Conservation (phyloP, 2,888 invertebrate species). For the Coenonympha arcania region DNA sequence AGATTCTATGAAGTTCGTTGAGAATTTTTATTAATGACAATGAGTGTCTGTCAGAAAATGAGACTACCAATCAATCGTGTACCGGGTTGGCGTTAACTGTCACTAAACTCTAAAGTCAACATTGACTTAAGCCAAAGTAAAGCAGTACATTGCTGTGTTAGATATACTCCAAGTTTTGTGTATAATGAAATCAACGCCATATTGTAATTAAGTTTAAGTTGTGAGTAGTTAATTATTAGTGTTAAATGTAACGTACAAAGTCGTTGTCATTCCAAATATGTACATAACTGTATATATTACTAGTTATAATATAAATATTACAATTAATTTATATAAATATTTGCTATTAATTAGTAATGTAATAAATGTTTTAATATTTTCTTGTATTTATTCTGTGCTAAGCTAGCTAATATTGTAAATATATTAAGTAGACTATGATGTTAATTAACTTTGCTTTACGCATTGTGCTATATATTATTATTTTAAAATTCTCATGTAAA, state of each 20-base stretch:
- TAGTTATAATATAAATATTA: not conserved
- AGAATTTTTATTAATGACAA: too few species aligned
- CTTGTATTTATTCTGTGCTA: conserved; percentile 53
- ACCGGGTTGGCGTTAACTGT: too few species aligned
- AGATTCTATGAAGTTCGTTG: too few species aligned
- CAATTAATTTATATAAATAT: too few species aligned
- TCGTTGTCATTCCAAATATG: conserved; percentile 58
- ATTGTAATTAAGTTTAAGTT: conserved; percentile 22
- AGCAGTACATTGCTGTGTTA: too few species aligned
- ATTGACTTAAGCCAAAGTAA: too few species aligned
- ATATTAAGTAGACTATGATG: conserved; percentile 42
- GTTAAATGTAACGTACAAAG: conserved; percentile 64
- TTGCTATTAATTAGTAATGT: conserved; percentile 33
- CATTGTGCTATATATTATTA: conserved; percentile 24
- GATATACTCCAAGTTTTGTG: too few species aligned
- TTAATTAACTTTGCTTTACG: conserved; percentile 37
- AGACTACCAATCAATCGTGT: too few species aligned
- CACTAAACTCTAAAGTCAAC: too few species aligned
- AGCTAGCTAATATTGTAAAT: conserved; percentile 57
- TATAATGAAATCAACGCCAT: too few species aligned
- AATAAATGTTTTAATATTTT: conserved; percentile 48
- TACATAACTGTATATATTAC: conserved; percentile 58
- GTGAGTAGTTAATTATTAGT: conserved; percentile 25
- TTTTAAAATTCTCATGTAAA: not conserved
- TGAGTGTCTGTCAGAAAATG: too few species aligned